These are phyloP conservation scores for Premnoplex brunnescens DNA, from an alignment of 2,797 vertebrate species.

Conservation along the genomic window DNA sequence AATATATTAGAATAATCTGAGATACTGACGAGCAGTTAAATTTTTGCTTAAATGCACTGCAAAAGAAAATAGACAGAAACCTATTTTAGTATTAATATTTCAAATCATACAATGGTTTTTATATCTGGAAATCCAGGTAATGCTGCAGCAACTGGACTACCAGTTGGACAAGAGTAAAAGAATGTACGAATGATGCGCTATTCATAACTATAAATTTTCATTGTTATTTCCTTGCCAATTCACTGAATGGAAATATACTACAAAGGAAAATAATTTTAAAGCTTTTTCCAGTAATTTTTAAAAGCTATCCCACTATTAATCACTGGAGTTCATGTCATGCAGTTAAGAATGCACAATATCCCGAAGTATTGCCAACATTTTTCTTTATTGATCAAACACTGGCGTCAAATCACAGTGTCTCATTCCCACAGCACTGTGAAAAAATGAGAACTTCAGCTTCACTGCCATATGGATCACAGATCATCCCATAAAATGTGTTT, in stretches of 20 bases:
- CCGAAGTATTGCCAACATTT: conserved; percentile 37
- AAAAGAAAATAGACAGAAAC: not conserved
- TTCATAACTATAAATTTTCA: conserved; percentile 37
- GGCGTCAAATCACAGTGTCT: not conserved
- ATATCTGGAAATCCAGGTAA: conserved; percentile 27
- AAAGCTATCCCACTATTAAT: conserved; percentile 18
- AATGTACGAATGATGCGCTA: not conserved
- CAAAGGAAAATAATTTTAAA: conserved; percentile 43
- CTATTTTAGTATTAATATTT: not conserved
- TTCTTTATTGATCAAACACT: conserved; percentile 51
- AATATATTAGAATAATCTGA: not conserved
- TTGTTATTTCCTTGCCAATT: conserved; percentile 55
- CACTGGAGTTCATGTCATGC: conserved; percentile 19
- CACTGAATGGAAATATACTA: conserved; percentile 53
- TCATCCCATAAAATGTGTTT: conserved; percentile 37
- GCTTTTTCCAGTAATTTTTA: conserved; percentile 48
- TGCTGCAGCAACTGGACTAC: not conserved
- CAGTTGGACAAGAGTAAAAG: conserved; percentile 11
- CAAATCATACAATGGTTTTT: not conserved
- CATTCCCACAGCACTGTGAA: not conserved
- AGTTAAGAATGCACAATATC: conserved; percentile 37
- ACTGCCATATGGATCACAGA: conserved; percentile 46
- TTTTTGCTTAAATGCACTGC: not conserved
- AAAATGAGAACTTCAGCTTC: not conserved
- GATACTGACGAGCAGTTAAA: not conserved